Conservation (phyloP, 92 coral and sea anemone species). For the Bergia sp. region DNA sequence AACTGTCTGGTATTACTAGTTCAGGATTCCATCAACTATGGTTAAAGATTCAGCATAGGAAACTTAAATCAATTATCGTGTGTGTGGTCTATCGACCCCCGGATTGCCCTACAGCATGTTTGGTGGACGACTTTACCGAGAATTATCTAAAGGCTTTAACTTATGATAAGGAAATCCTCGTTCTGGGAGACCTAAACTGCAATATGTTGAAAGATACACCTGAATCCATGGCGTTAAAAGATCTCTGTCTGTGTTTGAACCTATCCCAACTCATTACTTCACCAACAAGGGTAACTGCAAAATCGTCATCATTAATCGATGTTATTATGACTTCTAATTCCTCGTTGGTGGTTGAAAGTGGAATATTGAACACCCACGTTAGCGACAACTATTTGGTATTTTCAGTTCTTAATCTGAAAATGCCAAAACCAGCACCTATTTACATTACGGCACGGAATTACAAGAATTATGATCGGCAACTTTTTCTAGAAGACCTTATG, state of each 20-base stretch:
- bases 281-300: constrained; percentile 25
- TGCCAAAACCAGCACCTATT: constrained; percentile 30
- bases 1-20: background rate
- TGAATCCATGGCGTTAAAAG: constrained; percentile 31
- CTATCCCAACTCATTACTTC: constrained; percentile 22
- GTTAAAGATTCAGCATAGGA: constrained; percentile 43
- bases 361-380: constrained; percentile 7
- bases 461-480: background rate
- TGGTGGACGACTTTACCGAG: constrained; percentile 30
- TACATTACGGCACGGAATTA: background rate
- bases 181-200: background rate
- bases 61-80: constrained; percentile 22
- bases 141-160: constrained; percentile 34
- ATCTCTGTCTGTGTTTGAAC: constrained; percentile 34
- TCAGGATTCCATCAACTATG: constrained; percentile 47
- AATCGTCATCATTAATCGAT: constrained; percentile 2
- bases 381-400: constrained; percentile 33
- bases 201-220: constrained; percentile 11
- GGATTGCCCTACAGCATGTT: constrained; percentile 19
- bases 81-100: constrained; percentile 31
- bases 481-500: constrained; percentile 4
- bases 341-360: background rate
- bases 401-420: background rate
- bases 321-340: background rate
- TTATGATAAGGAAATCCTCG: constrained; percentile 13